Evolutionary conservation across 2,888 invertebrate species (phyloP).

Genomic region (Scaptomyza polygonia): DNA sequence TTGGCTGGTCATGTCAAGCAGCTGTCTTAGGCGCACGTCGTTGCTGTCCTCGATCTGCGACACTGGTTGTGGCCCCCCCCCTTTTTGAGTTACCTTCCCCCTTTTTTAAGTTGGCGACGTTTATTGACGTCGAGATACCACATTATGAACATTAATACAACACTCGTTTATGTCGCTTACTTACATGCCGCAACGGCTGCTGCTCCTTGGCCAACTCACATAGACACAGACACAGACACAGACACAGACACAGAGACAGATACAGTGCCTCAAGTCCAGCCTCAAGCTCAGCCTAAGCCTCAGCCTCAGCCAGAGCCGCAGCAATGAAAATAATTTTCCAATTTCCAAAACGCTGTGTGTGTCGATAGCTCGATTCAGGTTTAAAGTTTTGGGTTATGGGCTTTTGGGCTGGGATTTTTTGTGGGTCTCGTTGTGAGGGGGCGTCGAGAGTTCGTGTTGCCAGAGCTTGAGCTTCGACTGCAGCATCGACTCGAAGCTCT

Average conservation of each 20-base stretch:
- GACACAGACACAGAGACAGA: background rate
- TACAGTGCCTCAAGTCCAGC: too few species aligned
- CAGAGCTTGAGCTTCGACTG: constrained; percentile 32
- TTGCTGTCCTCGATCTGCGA: constrained; percentile 58
- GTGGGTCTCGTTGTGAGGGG: constrained; percentile 62
- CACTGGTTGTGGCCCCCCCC: constrained; percentile 27
- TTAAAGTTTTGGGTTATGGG: constrained; percentile 19
- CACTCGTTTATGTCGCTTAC: constrained; percentile 84
- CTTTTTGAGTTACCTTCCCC: constrained; percentile 1
- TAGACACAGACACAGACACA: background rate
- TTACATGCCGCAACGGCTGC: constrained; percentile 72
- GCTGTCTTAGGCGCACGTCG: constrained; percentile 59
- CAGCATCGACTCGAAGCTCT: constrained; percentile 8
- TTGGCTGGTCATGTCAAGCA: constrained; percentile 65
- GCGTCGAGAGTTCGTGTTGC: constrained; percentile 69
- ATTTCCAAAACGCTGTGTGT: constrained; percentile 78
- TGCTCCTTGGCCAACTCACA: constrained; percentile 33
- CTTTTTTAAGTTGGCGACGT: constrained; percentile 71
- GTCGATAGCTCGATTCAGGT: constrained; percentile 38
- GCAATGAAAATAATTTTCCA: constrained; percentile 79
- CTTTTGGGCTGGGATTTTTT: constrained; percentile 20
- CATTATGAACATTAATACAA: constrained; percentile 84
- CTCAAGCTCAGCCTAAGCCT: constrained; percentile 42
- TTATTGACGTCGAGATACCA: constrained; percentile 84
- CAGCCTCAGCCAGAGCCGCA: constrained; percentile 1